Evolutionary conservation across 2,797 vertebrate genomes (phyloP).

Genomic region (Acropternis orthonyx): DNA sequence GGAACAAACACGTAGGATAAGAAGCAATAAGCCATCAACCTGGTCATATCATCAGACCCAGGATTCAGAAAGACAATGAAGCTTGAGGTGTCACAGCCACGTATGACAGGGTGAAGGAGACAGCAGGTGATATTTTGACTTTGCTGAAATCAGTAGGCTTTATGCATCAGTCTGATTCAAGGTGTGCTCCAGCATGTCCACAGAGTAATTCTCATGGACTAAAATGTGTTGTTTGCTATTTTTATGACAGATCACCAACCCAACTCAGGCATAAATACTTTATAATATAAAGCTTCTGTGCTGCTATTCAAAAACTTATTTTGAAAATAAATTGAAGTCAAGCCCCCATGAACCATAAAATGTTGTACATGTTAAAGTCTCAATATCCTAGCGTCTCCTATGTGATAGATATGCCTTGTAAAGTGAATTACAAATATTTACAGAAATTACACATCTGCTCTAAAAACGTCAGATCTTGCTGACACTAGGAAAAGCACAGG

Average conservation of each 20-base stretch:
- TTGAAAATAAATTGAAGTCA: constrained; percentile 3
- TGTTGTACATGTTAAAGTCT: neutral
- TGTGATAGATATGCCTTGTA: neutral
- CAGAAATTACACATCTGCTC: constrained; percentile 36
- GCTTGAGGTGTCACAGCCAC: neutral
- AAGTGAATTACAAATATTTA: constrained; percentile 33
- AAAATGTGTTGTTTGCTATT: neutral
- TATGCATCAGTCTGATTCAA: neutral
- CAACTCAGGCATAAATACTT: neutral
- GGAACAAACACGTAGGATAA: neutral
- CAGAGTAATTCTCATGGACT: neutral
- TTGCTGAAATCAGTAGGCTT: neutral
- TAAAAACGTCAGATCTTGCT: constrained; percentile 30
- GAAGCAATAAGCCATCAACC: neutral
- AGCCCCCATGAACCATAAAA: neutral
- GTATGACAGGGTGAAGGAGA: neutral
- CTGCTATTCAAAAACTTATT: neutral
- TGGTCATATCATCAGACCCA: neutral
- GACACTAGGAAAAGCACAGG: neutral
- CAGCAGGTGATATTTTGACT: neutral
- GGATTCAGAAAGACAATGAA: neutral
- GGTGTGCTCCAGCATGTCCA: neutral
- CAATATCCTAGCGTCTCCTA: neutral
- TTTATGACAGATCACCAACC: neutral
- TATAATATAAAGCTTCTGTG: neutral